Evolutionary conservation across 1,140 invertebrate genomes (phyloP).

Genomic region (Holcopasites calliopsidis): DNA sequence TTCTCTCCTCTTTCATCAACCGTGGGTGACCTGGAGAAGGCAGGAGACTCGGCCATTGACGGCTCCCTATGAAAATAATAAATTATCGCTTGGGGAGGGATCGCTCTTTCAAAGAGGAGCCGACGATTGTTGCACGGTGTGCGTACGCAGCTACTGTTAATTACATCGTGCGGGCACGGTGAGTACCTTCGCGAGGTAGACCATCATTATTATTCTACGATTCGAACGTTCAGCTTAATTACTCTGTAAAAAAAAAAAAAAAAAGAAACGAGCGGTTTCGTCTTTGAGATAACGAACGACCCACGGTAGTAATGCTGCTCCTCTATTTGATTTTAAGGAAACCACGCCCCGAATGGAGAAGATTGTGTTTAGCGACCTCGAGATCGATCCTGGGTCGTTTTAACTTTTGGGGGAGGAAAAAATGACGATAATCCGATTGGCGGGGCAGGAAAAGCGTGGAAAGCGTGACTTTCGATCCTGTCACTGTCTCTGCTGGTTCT

Average conservation of each 20-base stretch:
- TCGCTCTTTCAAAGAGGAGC: slow-evolving; percentile 49
- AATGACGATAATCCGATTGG: slow-evolving; percentile 17
- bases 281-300: slow-evolving; percentile 14
- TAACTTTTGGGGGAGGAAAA: not conserved
- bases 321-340: not conserved
- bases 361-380: not conserved
- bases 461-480: slow-evolving; percentile 45
- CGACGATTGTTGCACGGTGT: slow-evolving; percentile 56
- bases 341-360: not conserved
- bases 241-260: slow-evolving; percentile 30
- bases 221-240: slow-evolving; percentile 51
- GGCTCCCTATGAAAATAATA: slow-evolving; percentile 60
- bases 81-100: slow-evolving; percentile 55
- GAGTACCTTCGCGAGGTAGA: slow-evolving; percentile 32
- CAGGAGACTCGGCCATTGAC: slow-evolving; percentile 25
- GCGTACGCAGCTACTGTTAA: slow-evolving; percentile 62
- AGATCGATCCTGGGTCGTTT: too few relatives aligned
- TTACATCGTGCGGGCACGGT: slow-evolving; percentile 51
- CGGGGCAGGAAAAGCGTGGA: slow-evolving; percentile 37
- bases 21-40: not conserved
- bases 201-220: slow-evolving; percentile 45
- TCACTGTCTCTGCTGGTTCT: slow-evolving; percentile 16
- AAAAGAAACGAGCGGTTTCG: slow-evolving; percentile 5
- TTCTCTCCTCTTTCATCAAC: slow-evolving; percentile 15
- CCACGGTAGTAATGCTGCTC: too few relatives aligned